Base-by-base conservation (phyloP, 1,140 invertebrate species). In the Meloidogyne chitwoodi region DNA sequence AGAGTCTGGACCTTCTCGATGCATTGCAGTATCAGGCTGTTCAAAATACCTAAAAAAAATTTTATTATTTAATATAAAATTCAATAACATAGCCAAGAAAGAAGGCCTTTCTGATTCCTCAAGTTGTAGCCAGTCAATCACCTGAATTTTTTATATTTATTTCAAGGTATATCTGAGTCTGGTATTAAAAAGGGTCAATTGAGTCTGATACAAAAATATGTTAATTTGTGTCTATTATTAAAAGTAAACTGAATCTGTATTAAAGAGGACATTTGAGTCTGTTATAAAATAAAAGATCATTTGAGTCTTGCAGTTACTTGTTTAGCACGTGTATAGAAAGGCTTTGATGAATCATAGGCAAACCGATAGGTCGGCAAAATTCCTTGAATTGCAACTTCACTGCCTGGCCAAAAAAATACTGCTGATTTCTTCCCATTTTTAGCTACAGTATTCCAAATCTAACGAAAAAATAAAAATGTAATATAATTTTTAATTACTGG, bases 11-110 rank as follows among this genome's bases (percentile, higher is more conserved):
- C 68, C 71, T 38, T 81, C 79, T 22, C 41, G 66, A 41, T 83
- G 81, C 16, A 88, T 91, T 77, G 89, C 88, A 11, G 87, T 85
- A 84, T 93, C 92, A 1, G 92, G 92, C 83, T 93, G 91, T 81
- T 92, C 90, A 80, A 92, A 91, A 84, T 93, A 93, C 48, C 48
- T 56, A 6, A 6, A 56, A 56, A 56, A 5, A 6, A n/a, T n/a
- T 8, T 56, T n/a, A n/a, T 5, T n/a, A 16, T n/a, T n/a, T 56
- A 16, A n/a, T 56, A 6, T 56, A n/a, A n/a, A 56, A n/a, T 6
- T 56, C 6, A 56, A 4, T 56, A 19, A 56, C 22, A 92, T 56
- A 81, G 92, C 88, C 12, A 92, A 2, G 90, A 90, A 89, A 64
- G 75, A 19, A 16, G 82, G 82, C 4, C 83, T 79, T 56, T 81